phyloP scores from a whole-genome alignment of 2,888 invertebrate genomes.

The Chelonus formosanus region DNA sequence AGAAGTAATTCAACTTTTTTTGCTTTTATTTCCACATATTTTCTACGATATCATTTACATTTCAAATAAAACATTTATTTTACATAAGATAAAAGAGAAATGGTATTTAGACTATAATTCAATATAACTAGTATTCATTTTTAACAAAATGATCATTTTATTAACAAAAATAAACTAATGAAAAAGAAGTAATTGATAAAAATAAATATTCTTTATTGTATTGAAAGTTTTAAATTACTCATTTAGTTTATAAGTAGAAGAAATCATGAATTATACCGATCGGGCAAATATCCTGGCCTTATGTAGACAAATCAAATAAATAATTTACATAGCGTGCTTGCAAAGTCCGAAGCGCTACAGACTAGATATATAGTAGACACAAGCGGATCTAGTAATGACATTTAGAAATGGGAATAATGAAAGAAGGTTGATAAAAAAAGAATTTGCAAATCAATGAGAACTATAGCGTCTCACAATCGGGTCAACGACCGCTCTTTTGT shows the following conservation, averaged over 20 bases:
- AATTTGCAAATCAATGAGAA: conserved; percentile 32
- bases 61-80: background rate
- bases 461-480: conserved; percentile 34
- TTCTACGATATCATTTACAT: background rate
- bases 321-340: conserved; percentile 34
- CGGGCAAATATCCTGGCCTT: conserved; percentile 31
- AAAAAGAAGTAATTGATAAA: background rate
- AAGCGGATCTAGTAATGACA: conserved; percentile 36
- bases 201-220: background rate
- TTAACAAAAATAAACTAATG: too few species aligned
- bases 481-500: conserved; percentile 31
- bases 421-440: conserved; percentile 35
- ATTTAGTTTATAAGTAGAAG: conserved; percentile 14
- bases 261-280: conserved; percentile 15
- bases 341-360: conserved; percentile 17
- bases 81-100: background rate
- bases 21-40: background rate
- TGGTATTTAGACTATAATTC: too few species aligned
- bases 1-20: background rate
- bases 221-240: background rate
- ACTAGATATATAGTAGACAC: conserved; percentile 27
- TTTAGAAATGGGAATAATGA: conserved; percentile 34
- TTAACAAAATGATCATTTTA: too few species aligned
- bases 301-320: conserved; percentile 32
- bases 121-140: too few species aligned